Conservation (phyloP, 1,140 invertebrate genomes). For the Drosophila pruinosa region DNA sequence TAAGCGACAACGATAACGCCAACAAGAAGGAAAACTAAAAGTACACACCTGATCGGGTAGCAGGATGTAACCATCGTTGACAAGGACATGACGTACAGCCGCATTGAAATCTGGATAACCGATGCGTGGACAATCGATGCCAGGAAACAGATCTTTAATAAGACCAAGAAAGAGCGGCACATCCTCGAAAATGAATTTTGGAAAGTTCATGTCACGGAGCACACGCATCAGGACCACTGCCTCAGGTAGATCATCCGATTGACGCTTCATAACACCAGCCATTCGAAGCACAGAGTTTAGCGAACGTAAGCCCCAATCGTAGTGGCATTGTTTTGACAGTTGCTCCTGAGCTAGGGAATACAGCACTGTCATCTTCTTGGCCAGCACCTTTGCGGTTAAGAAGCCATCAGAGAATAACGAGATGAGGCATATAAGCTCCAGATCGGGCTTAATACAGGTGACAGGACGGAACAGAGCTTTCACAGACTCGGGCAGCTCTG, state of each 20-base stretch:
- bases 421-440: slow-evolving; percentile 95
- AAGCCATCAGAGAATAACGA: slow-evolving; percentile 96
- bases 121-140: slow-evolving; percentile 92
- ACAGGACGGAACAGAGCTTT: slow-evolving; percentile 95
- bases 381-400: slow-evolving; percentile 91
- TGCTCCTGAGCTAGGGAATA: slow-evolving; percentile 93
- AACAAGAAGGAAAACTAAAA: not conserved
- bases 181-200: slow-evolving; percentile 96
- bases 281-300: slow-evolving; percentile 94
- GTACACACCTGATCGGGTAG: slow-evolving; percentile 88
- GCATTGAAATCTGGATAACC: slow-evolving; percentile 93
- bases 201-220: slow-evolving; percentile 94
- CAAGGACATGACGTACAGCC: slow-evolving; percentile 88
- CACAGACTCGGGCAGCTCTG: slow-evolving; percentile 94
- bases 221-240: slow-evolving; percentile 94
- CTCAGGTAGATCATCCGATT: slow-evolving; percentile 90
- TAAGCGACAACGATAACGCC: slow-evolving; percentile 33
- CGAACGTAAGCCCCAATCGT: slow-evolving; percentile 96
- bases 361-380: slow-evolving; percentile 96
- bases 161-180: slow-evolving; percentile 94
- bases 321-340: slow-evolving; percentile 95
- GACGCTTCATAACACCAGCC: slow-evolving; percentile 93
- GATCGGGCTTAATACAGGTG: slow-evolving; percentile 94
- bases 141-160: slow-evolving; percentile 94
- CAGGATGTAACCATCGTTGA: slow-evolving; percentile 88